Conservation (phyloP, 2,113 vertebrate species). For the Diadophis punctatus region DNA sequence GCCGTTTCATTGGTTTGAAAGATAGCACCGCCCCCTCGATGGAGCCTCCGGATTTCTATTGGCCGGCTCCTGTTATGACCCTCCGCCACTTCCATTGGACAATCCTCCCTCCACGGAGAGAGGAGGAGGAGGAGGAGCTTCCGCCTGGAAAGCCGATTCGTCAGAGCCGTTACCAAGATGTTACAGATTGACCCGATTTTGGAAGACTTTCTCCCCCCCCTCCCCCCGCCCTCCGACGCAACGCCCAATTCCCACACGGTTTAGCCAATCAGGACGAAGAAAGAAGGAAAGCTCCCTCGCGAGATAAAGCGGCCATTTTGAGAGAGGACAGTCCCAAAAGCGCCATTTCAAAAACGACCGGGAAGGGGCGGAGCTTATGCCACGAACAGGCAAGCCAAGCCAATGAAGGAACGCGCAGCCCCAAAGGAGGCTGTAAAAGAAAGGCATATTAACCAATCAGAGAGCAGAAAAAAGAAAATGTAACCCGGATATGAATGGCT, state of each 20-base stretch:
- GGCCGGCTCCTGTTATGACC: neutral
- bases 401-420: neutral
- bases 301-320: neutral
- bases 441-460: neutral
- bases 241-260: neutral
- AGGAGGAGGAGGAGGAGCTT: neutral
- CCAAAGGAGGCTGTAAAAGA: neutral
- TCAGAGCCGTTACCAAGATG: neutral
- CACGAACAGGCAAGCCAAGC: too few relatives aligned
- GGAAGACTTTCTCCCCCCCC: neutral
- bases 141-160: too few relatives aligned
- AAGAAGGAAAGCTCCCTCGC: accelerated
- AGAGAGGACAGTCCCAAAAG: neutral
- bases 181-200: neutral
- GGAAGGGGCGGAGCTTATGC: neutral
- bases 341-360: neutral
- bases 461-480: too few relatives aligned
- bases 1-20: neutral
- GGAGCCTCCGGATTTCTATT: neutral
- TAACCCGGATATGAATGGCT: too few relatives aligned
- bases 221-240: too few relatives aligned
- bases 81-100: neutral
- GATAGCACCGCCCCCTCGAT: too few relatives aligned
- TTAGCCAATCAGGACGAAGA: neutral
- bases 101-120: neutral